phyloP scores from a whole-genome alignment of 2,797 vertebrate genomes.

The Poecilia gillii region DNA sequence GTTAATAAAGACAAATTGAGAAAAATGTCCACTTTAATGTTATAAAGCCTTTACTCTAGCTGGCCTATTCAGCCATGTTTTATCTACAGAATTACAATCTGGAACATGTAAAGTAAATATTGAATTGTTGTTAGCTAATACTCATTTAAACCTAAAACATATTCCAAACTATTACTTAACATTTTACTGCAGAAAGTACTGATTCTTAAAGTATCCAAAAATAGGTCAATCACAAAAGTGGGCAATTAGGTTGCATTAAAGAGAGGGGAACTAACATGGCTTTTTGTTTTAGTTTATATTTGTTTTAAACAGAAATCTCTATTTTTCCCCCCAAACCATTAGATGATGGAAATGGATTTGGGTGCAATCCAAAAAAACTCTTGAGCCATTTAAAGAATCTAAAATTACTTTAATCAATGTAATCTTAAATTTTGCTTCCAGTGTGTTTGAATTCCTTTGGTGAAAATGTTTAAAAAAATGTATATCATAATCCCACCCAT shows the following conservation, averaged over 20 bases:
- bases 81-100: background rate
- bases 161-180: background rate
- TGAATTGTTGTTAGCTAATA: background rate
- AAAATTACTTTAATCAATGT: background rate
- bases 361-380: background rate
- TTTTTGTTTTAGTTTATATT: background rate
- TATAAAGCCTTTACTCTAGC: background rate
- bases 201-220: background rate
- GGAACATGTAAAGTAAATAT: background rate
- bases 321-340: background rate
- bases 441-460: background rate
- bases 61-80: background rate
- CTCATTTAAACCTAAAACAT: background rate
- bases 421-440: background rate
- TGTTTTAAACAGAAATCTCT: background rate
- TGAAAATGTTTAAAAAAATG: background rate
- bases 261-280: background rate
- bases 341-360: background rate
- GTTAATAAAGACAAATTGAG: background rate
- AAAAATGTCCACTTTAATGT: background rate
- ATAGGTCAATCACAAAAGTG: background rate
- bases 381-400: background rate
- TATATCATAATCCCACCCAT: background rate
- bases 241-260: background rate
- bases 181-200: background rate